Conservation (phyloP, 2,113 vertebrate genomes). For the Urocynchramus pylzowi region DNA sequence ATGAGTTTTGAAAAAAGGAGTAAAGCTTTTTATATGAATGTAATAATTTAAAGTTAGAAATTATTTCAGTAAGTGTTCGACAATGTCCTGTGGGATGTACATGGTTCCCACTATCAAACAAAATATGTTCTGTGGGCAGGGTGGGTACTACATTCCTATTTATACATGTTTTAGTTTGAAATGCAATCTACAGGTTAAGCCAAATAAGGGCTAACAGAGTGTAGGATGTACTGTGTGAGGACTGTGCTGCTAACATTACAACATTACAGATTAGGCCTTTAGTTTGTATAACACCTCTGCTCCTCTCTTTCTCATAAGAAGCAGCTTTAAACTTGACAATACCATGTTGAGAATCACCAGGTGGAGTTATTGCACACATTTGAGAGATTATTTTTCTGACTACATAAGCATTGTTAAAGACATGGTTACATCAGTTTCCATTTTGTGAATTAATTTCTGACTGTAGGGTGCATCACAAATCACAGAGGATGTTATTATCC, state of each 20-base stretch:
- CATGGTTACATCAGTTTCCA: not conserved
- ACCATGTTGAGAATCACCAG: slow-evolving; percentile 38
- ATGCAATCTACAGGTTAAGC: not conserved
- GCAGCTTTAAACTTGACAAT: not conserved
- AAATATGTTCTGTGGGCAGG: not conserved
- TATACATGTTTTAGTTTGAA: not conserved
- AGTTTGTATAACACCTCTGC: not conserved
- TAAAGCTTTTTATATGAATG: not conserved
- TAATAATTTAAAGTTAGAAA: not conserved
- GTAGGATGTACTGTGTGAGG: not conserved
- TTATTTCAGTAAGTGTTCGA: not conserved
- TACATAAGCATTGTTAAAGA: not conserved
- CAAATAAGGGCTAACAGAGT: not conserved
- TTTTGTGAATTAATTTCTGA: slow-evolving; percentile 8
- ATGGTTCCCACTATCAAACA: not conserved
- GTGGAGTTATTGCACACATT: slow-evolving; percentile 51
- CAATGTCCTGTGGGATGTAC: not conserved
- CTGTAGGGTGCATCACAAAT: not conserved
- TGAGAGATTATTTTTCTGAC: not conserved
- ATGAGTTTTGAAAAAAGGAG: not conserved
- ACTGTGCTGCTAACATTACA: not conserved
- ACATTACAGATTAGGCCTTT: not conserved
- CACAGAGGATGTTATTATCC: not conserved
- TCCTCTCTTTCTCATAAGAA: not conserved
- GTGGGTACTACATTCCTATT: not conserved